Evolutionary conservation across 2,888 invertebrate genomes (phyloP), one percentile per base, ranked within the genome.

Genomic region (Liodrosophila aerea): DNA sequence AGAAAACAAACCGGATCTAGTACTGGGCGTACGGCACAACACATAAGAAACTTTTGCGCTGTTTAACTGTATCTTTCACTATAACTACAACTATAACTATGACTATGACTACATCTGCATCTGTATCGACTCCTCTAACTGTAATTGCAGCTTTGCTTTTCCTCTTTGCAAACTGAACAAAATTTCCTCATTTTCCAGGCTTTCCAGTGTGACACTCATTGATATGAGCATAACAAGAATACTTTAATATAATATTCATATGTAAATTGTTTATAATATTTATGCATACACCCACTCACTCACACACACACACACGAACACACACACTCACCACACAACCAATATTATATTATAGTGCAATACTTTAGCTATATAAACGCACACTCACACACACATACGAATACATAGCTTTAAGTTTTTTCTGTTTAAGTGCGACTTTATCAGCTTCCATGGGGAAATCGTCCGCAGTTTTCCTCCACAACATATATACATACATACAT

Each of bases 201-300:
- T 69, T 58, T 61, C 39, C 50, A 53, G 52, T 52, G 47, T 54
- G 34, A 45, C 40, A 45, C 50, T 53, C 45, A 45, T 40, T 39
- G 7, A 18, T 7, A 16, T 41, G 16, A 45, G 60, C 30, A 52
- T 15, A 52, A 13, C n/a, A 31, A 47, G 40, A 50, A 44, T 33
- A 49, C 51, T 52, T 61, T 51, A 46, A 62, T 46, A 51, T 37
- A 50, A 52, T 39, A 47, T 61, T 62, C 9, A 39, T 16, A 39
- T 78, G 85, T 85, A 80, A 68, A 85, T 85, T 78, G 80, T 69
- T 78, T 66, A 80, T 64, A 58, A 51, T 73, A 61, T 70, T 64
- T 47, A 69, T 70, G 64, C 16, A 44, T 63, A 68, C 33, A 56
- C 29, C 9, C 18, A 27, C 40, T 7, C 16, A 15, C 16, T 18